phyloP scores from a whole-genome alignment of 2,888 invertebrate genomes.

The Ernsta delagoae region DNA sequence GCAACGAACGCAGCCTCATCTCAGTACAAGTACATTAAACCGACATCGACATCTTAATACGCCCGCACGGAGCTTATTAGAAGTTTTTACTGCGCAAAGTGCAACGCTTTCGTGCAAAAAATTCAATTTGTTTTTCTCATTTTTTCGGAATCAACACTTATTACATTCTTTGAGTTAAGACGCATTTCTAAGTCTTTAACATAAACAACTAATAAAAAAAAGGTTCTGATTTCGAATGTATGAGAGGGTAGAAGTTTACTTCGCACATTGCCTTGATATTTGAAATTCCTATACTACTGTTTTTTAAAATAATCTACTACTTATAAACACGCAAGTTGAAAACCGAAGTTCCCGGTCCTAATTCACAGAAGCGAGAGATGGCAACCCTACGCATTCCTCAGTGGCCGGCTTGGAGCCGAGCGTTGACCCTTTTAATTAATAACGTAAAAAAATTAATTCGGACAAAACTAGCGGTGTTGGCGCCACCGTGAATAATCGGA shows the following conservation, averaged over 20 bases:
- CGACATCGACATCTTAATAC: conserved; percentile 17
- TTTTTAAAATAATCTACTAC: too few relatives aligned
- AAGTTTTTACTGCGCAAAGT: background rate
- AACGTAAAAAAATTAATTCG: conserved; percentile 29
- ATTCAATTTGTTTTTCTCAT: too few relatives aligned
- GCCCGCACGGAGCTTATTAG: conserved; percentile 3
- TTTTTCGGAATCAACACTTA: too few relatives aligned
- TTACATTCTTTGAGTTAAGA: too few relatives aligned
- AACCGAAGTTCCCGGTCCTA: conserved; percentile 6
- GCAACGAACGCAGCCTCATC: conserved; percentile 29
- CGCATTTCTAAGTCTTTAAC: too few relatives aligned
- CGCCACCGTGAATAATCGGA: conserved; percentile 44
- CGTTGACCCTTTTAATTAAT: conserved; percentile 32
- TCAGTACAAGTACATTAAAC: conserved; percentile 15
- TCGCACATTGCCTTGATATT: too few relatives aligned
- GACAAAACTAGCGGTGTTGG: conserved; percentile 45
- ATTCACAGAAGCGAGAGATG: background rate
- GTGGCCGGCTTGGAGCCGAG: conserved; percentile 12
- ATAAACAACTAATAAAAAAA: too few relatives aligned
- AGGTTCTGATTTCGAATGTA: too few relatives aligned
- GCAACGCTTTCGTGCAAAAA: too few relatives aligned
- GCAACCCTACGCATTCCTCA: conserved; percentile 27
- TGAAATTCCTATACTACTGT: too few relatives aligned
- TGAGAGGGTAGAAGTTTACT: too few relatives aligned
- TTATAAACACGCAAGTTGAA: too few relatives aligned